Evolutionary conservation across 2,888 invertebrate genomes (phyloP).

Genomic region (Drosophila conformis): DNA sequence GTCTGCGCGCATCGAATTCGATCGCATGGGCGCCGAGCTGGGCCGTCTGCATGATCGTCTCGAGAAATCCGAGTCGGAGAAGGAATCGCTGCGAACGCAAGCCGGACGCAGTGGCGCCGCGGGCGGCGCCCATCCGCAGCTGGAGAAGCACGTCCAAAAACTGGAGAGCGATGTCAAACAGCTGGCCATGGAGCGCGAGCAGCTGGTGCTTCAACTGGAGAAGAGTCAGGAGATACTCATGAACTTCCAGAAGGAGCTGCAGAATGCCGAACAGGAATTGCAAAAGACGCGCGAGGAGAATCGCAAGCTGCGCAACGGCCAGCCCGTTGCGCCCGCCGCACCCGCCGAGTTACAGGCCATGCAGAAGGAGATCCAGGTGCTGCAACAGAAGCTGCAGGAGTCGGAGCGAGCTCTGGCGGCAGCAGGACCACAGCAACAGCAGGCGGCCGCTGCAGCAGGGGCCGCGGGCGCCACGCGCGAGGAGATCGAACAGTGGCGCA

Average conservation of each 20-base stretch:
- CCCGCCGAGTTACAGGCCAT: slow-evolving; percentile 92
- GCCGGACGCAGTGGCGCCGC: slow-evolving; percentile 87
- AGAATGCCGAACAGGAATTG: slow-evolving; percentile 92
- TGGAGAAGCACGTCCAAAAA: slow-evolving; percentile 94
- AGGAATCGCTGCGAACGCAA: slow-evolving; percentile 89
- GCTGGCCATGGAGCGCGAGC: slow-evolving; percentile 92
- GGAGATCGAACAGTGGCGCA: slow-evolving; percentile 93
- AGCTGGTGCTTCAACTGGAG: slow-evolving; percentile 94
- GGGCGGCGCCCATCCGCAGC: slow-evolving; percentile 91
- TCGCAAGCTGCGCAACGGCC: slow-evolving; percentile 83
- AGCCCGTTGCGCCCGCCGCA: slow-evolving; percentile 84
- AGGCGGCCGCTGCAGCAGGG: slow-evolving; percentile 85
- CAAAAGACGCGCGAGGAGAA: slow-evolving; percentile 92
- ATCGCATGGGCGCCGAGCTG: slow-evolving; percentile 92
- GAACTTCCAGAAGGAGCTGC: slow-evolving; percentile 96
- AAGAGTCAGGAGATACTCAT: slow-evolving; percentile 97
- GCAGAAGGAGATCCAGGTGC: slow-evolving; percentile 87
- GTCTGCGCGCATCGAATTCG: slow-evolving; percentile 93
- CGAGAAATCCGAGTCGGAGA: slow-evolving; percentile 91
- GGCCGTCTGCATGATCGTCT: slow-evolving; percentile 92
- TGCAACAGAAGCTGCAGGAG: slow-evolving; percentile 91
- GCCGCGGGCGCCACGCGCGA: slow-evolving; percentile 86
- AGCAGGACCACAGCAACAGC: slow-evolving; percentile 83
- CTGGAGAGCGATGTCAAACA: slow-evolving; percentile 94
- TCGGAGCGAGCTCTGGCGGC: slow-evolving; percentile 85